Conservation (phyloP, 1,140 invertebrate species). For the Mercenaria mercenaria region DNA sequence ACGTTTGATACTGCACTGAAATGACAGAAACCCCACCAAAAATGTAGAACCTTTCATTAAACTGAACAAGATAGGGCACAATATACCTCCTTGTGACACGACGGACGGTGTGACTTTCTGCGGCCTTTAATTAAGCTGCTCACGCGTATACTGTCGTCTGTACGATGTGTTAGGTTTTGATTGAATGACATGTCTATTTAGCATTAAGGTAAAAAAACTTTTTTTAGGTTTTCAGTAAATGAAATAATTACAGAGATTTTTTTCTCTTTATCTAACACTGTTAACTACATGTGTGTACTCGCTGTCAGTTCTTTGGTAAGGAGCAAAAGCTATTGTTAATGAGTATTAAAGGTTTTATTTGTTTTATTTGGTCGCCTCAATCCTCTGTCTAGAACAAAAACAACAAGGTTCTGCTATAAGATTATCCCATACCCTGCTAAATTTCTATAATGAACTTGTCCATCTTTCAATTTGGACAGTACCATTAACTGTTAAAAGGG, state of each 20-base stretch:
- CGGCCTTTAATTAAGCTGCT: slow-evolving; percentile 8
- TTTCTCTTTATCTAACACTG: too few relatives aligned
- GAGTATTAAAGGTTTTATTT: too few relatives aligned
- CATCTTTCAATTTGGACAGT: too few relatives aligned
- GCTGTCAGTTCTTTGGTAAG: too few relatives aligned
- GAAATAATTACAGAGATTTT: not conserved
- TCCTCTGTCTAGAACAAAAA: too few relatives aligned
- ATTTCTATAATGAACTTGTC: too few relatives aligned
- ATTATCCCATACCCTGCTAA: too few relatives aligned
- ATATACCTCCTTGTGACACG: slow-evolving; percentile 21
- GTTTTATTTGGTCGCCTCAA: too few relatives aligned
- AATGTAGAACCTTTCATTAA: slow-evolving; percentile 28
- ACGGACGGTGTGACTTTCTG: not conserved
- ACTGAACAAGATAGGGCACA: not conserved
- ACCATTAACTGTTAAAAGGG: too few relatives aligned
- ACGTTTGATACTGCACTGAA: not conserved
- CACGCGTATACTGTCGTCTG: slow-evolving; percentile 4
- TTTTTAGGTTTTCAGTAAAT: not conserved
- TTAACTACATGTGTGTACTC: too few relatives aligned
- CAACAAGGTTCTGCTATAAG: too few relatives aligned
- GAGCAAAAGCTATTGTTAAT: too few relatives aligned
- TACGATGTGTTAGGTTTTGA: not conserved
- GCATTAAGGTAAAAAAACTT: not conserved
- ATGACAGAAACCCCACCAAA: slow-evolving; percentile 20
- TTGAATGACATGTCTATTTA: slow-evolving; percentile 41